phyloP scores from a whole-genome alignment of 2,797 vertebrate species.

The Phrynocephalus vlangalii region DNA sequence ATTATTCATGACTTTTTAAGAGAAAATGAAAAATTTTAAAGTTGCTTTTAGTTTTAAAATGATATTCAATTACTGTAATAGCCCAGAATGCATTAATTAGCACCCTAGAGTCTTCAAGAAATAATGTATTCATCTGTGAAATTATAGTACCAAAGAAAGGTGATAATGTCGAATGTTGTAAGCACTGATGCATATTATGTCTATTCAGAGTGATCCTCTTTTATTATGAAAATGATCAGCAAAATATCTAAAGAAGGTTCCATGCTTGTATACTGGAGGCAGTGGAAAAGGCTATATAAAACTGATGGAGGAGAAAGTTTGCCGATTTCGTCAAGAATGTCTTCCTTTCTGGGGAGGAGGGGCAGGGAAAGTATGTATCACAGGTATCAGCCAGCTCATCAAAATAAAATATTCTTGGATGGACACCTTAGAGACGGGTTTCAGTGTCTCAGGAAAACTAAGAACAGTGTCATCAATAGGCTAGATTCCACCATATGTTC shows the following conservation, averaged over 20 bases:
- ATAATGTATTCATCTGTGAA: background rate
- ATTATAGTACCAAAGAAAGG: constrained; percentile 31
- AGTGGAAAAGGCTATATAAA: background rate
- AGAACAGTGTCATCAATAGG: too few species aligned
- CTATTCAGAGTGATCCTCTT: background rate
- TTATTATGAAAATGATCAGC: constrained; percentile 17
- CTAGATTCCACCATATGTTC: too few species aligned
- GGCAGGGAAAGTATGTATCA: background rate
- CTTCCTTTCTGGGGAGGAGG: background rate
- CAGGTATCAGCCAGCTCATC: background rate
- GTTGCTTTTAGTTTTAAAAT: background rate
- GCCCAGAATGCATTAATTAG: constrained; percentile 37
- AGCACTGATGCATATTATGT: background rate
- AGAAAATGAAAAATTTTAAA: background rate
- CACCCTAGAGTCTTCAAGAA: constrained; percentile 46
- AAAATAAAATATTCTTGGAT: background rate
- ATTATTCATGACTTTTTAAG: constrained; percentile 23
- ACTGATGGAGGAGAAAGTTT: background rate
- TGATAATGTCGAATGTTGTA: background rate
- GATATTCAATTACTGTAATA: constrained; percentile 19
- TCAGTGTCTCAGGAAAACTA: too few species aligned
- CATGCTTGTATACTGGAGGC: background rate
- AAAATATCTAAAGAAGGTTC: background rate
- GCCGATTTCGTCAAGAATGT: background rate
- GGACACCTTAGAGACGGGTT: too few species aligned